Evolutionary conservation across 2,888 invertebrate genomes (phyloP), one percentile per base, ranked within the genome.

Genomic region (Panopea generosa): DNA sequence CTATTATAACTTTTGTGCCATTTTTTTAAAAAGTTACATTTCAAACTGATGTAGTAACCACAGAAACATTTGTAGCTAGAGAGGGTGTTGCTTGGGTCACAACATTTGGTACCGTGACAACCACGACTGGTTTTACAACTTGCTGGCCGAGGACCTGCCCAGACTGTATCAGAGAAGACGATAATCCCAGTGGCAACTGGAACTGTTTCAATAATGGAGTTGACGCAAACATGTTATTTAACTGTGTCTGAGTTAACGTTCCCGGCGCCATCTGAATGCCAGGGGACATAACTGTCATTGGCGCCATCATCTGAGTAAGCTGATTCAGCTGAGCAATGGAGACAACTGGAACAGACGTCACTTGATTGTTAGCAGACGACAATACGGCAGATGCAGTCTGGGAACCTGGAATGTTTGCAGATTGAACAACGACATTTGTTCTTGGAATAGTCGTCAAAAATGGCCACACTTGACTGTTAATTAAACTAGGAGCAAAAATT

Each of bases 221-320:
- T 7, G 80, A 78, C 18, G 84, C 74, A 22, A 81, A 71, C 76
- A 86, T 76, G 7, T 75, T 66, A 33, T 72, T 84, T 14, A 87
- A 59, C 65, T 84, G 84, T 2, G 80, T 71, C 50, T 78, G 82
- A 0, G 82, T 77, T 16, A 84, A 66, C 18, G 66, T 57, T 3
- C 73, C 52, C 43, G 83, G 69, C 0, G 80, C 62, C 22, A 84
- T 53, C 53, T 84, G 85, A 26, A 86, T 68, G 1, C 77, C 79
- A 14, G 87, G 84, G 2, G 87, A 84, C 86, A 86, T 84, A n/a
- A 86, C 83, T 3, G 87, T 82, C 80, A 87, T 78, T 2, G 86
- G 87, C 2, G 87, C 73, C 62, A 88, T 69, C 49, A 87, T 74
- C 59, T 84, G 86, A 52, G 84, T 83, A 22, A 81, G 79, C 53